Evolutionary conservation across 2,888 invertebrate species (phyloP).

Genomic region (Pachycephus smyrnensis): DNA sequence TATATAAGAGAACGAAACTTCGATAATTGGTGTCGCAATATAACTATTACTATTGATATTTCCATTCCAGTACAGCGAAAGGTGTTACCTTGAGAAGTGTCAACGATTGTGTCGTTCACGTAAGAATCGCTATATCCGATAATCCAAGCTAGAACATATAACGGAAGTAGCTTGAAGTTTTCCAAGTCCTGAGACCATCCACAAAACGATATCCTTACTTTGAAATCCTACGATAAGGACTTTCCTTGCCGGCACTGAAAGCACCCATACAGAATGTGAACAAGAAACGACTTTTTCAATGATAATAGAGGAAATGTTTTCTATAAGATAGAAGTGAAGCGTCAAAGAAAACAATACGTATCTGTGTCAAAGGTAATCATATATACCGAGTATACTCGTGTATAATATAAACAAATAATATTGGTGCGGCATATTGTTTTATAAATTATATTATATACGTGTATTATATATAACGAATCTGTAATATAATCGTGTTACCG

Average conservation of each 20-base stretch:
- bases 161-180: neutral
- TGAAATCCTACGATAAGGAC: neutral
- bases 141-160: neutral
- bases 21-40: slow-evolving; percentile 29
- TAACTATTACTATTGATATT: neutral
- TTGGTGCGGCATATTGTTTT: too few species aligned
- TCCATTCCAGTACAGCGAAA: neutral
- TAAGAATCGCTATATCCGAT: neutral
- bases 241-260: neutral
- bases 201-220: neutral
- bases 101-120: neutral
- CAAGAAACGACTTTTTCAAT: neutral
- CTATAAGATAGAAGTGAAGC: neutral
- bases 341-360: neutral
- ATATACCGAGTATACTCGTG: too few species aligned
- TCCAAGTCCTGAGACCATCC: neutral
- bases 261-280: neutral
- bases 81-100: neutral
- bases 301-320: neutral
- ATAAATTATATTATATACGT: too few species aligned
- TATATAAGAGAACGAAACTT: slow-evolving; percentile 25
- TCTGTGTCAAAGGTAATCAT: too few species aligned
- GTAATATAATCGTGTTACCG: too few species aligned
- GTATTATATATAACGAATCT: too few species aligned
- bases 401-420: too few species aligned